Evolutionary conservation across 1,140 invertebrate species (phyloP).

Genomic region (Lordiphosa mommai): DNA sequence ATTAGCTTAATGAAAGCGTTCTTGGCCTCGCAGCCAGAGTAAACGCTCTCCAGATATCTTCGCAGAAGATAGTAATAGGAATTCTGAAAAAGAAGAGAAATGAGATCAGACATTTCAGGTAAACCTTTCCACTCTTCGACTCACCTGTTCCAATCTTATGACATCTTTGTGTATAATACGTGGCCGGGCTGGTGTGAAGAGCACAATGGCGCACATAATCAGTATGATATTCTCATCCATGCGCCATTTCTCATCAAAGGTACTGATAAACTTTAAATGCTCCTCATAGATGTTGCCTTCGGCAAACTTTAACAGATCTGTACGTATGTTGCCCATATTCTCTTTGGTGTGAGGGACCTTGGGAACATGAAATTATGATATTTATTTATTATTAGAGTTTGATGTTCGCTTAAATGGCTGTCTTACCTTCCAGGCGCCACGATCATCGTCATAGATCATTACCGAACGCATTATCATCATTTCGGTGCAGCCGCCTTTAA

Average conservation of each 20-base stretch:
- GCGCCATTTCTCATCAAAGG: constrained; percentile 89
- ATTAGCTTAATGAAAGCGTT: constrained; percentile 92
- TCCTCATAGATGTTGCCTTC: constrained; percentile 92
- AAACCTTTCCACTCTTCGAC: neutral
- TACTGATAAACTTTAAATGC: constrained; percentile 89
- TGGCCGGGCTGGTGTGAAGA: constrained; percentile 91
- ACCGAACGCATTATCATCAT: constrained; percentile 95
- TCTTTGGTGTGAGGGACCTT: constrained; percentile 88
- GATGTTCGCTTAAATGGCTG: neutral
- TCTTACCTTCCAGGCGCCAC: constrained; percentile 89
- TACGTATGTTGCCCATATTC: constrained; percentile 87
- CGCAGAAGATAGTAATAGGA: constrained; percentile 93
- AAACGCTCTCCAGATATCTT: constrained; percentile 91
- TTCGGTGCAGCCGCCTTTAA: constrained; percentile 88
- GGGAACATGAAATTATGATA: constrained; percentile 9
- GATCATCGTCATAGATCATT: constrained; percentile 92
- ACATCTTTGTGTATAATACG: constrained; percentile 90
- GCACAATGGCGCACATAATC: constrained; percentile 92
- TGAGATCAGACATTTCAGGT: no score
- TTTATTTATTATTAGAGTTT: neutral
- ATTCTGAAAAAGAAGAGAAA: constrained; percentile 82
- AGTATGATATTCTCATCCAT: constrained; percentile 93
- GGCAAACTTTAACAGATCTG: constrained; percentile 92
- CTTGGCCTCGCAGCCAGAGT: constrained; percentile 90
- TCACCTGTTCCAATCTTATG: constrained; percentile 92